phyloP scores from a whole-genome alignment of 2,888 invertebrate genomes.

The Dioctria linearis region DNA sequence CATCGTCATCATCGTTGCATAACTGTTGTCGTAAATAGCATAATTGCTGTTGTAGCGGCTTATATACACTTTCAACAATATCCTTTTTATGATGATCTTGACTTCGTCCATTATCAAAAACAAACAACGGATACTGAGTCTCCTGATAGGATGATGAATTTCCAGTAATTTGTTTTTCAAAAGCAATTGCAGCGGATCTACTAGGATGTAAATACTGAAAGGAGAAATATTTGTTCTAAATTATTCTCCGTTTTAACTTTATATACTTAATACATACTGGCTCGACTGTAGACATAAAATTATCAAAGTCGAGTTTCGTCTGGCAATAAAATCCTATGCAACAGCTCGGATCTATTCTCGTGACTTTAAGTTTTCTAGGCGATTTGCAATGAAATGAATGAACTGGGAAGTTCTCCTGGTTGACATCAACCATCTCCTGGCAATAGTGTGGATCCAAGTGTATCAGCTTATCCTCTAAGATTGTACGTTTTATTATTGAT shows the following conservation, averaged over 20 bases:
- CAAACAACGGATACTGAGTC: conserved; percentile 84
- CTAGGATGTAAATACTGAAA: conserved; percentile 74
- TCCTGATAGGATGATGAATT: conserved; percentile 68
- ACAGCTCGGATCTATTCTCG: conserved; percentile 93
- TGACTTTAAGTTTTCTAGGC: conserved; percentile 86
- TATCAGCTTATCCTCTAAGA: conserved; percentile 88
- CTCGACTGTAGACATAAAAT: conserved; percentile 80
- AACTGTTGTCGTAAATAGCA: conserved; percentile 73
- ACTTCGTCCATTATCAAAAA: conserved; percentile 82
- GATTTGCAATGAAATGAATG: conserved; percentile 89
- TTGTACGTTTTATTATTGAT: not conserved
- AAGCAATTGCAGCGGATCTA: conserved; percentile 64
- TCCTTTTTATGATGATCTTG: conserved; percentile 70
- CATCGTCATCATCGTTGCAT: conserved; percentile 76
- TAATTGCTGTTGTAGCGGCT: conserved; percentile 74
- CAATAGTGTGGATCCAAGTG: conserved; percentile 96
- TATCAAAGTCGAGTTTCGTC: conserved; percentile 82
- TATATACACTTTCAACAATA: conserved; percentile 71
- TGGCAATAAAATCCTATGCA: conserved; percentile 91
- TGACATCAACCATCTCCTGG: conserved; percentile 91
- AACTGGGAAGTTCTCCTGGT: conserved; percentile 83
- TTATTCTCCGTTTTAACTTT: not conserved
- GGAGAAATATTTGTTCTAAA: conserved; percentile 35
- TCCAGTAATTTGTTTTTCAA: conserved; percentile 58
- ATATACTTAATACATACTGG: conserved; percentile 71